phyloP scores from a whole-genome alignment of 1,140 invertebrate species.

The Proctacanthus coquilletti region DNA sequence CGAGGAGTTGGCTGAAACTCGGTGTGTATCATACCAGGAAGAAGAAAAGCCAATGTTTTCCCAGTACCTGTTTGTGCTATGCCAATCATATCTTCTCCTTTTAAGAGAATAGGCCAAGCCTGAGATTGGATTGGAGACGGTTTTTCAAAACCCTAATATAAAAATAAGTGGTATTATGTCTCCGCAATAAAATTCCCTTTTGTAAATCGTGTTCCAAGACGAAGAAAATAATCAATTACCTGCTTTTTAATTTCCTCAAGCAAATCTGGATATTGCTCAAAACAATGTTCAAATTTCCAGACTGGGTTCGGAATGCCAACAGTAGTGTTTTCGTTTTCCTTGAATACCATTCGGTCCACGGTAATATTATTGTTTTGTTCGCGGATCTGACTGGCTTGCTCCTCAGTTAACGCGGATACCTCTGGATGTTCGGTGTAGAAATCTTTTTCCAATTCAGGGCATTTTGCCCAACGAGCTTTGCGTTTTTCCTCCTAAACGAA shows the following conservation, averaged over 20 bases:
- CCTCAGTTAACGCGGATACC: slow-evolving; percentile 44
- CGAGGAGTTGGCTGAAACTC: slow-evolving; percentile 57
- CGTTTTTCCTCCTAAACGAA: slow-evolving; percentile 35
- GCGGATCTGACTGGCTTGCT: slow-evolving; percentile 45
- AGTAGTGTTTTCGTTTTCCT: slow-evolving; percentile 26
- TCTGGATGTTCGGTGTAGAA: slow-evolving; percentile 69
- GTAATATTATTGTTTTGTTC: slow-evolving; percentile 54
- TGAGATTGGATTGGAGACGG: slow-evolving; percentile 87
- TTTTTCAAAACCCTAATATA: slow-evolving; percentile 43
- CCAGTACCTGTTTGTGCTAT: slow-evolving; percentile 89
- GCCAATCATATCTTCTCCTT: slow-evolving; percentile 77
- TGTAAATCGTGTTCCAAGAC: no score
- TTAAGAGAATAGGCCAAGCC: slow-evolving; percentile 75
- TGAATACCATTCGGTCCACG: slow-evolving; percentile 36
- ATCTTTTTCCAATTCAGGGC: slow-evolving; percentile 56
- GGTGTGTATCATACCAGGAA: slow-evolving; percentile 82
- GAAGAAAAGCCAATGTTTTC: slow-evolving; percentile 76
- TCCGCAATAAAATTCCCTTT: no score
- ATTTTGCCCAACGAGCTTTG: slow-evolving; percentile 40
- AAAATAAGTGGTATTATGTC: not conserved
- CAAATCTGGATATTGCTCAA: slow-evolving; percentile 67
- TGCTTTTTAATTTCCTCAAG: slow-evolving; percentile 65
- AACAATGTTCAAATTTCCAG: slow-evolving; percentile 69
- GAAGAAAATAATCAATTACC: not conserved
- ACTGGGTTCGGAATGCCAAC: slow-evolving; percentile 67